A percentile compares a stretch with the other conserved stretches of the same genome.
phyloP scores from a whole-genome alignment of 2,113 vertebrate genomes.

The Phoenicopterus ruber region DNA sequence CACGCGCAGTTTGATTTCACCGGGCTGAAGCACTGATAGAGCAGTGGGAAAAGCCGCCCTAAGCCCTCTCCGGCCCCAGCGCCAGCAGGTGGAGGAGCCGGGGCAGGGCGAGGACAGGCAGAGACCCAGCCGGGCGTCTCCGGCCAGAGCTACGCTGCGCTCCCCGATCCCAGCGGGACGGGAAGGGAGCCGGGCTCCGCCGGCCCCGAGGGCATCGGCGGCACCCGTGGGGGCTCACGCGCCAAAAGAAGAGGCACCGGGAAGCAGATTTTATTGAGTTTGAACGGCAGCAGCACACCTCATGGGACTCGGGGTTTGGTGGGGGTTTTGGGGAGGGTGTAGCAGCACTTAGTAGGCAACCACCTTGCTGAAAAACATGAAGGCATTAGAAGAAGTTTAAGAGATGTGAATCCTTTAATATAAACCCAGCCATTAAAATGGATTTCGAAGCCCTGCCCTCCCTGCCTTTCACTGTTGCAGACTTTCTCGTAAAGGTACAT shows the following conservation, averaged over 20 bases:
- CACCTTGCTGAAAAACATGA: neutral
- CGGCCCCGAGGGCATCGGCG: fast-evolving
- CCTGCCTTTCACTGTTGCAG: neutral
- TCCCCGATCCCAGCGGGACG: fast-evolving
- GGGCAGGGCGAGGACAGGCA: fast-evolving
- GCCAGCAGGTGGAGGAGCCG: fast-evolving
- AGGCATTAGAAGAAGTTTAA: neutral
- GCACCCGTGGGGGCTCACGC: fast-evolving
- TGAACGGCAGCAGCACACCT: fast-evolving
- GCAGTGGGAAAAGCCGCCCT: fast-evolving
- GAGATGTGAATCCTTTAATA: neutral
- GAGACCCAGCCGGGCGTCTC: neutral
- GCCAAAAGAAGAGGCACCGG: neutral
- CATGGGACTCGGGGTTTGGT: fast-evolving
- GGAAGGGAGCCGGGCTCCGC: fast-evolving
- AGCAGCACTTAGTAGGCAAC: neutral
- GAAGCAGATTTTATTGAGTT: neutral
- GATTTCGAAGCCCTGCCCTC: neutral
- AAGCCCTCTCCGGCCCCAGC: neutral
- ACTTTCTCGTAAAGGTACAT: neutral
- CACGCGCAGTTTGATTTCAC: fast-evolving
- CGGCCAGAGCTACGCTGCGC: fast-evolving
- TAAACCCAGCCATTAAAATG: neutral
- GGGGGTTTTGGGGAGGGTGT: neutral
- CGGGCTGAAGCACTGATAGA: fast-evolving